Conservation (phyloP, 35 echinoderm and acorn worm species). For the Lytechinus variegatus region DNA sequence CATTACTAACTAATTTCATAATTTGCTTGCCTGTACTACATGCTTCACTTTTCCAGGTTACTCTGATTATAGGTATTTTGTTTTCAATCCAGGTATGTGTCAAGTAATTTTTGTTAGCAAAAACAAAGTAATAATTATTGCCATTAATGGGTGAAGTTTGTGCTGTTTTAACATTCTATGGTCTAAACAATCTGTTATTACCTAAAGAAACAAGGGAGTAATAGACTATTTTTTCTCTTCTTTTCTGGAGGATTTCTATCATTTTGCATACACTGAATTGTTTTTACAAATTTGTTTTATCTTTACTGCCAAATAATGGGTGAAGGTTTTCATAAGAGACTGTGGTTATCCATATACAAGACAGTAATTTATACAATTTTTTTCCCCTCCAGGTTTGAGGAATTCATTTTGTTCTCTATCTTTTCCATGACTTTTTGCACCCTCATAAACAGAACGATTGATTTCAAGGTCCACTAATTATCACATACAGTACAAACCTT, state of each 20-base stretch:
- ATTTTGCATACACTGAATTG: too few species aligned
- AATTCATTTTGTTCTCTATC: neutral
- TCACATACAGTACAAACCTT: neutral
- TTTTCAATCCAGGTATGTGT: neutral
- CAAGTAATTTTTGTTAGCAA: neutral
- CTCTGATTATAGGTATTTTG: neutral
- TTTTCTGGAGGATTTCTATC: too few species aligned
- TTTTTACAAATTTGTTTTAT: too few species aligned
- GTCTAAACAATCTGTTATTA: neutral
- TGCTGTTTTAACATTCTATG: neutral
- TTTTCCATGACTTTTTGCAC: neutral
- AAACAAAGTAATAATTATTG: neutral
- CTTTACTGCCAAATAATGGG: too few species aligned
- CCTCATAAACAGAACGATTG: neutral
- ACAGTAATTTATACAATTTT: neutral
- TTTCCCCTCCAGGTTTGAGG: neutral
- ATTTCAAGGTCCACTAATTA: conserved; percentile 14
- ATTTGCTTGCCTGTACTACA: neutral
- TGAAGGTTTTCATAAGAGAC: neutral
- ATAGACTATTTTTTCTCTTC: too few species aligned
- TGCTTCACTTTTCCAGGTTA: neutral
- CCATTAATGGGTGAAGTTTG: neutral
- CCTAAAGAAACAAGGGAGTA: too few species aligned
- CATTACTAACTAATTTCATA: neutral
- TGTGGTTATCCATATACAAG: neutral